These are phyloP conservation scores for Oreortyx pictus DNA, from an alignment of 2,797 vertebrate genomes.

Conservation along the genomic window DNA sequence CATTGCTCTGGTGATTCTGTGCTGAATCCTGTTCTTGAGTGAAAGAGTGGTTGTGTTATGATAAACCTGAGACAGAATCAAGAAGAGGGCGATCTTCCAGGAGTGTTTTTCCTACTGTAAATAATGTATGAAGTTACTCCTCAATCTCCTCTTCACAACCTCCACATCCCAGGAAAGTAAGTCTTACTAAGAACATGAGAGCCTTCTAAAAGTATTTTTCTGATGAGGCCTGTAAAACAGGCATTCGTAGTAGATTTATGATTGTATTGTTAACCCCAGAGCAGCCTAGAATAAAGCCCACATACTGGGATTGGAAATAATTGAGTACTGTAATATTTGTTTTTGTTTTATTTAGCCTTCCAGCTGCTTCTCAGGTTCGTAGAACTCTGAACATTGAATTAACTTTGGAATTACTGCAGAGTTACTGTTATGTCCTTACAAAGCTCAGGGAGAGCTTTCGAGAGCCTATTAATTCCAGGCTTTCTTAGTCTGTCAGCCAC, in stretches of 20 bases:
- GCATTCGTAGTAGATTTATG: accelerated
- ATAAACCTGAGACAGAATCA: not conserved
- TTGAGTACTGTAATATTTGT: not conserved
- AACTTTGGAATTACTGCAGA: not conserved
- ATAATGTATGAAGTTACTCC: not conserved
- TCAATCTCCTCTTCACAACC: not conserved
- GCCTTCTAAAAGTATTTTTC: not conserved
- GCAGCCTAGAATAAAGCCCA: not conserved
- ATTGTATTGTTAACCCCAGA: not conserved
- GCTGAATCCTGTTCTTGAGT: not conserved
- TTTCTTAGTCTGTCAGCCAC: not conserved
- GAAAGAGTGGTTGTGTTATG: not conserved
- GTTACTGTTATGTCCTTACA: not conserved
- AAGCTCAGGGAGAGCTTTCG: not conserved
- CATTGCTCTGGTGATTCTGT: not conserved
- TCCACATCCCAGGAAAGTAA: not conserved
- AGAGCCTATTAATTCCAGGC: not conserved
- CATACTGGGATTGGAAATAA: not conserved
- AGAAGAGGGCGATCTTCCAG: not conserved
- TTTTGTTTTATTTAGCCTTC: not conserved
- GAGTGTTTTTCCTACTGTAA: not conserved
- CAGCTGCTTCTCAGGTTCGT: not conserved
- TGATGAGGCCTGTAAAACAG: not conserved
- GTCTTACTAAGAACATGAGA: not conserved
- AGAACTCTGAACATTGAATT: not conserved